Percentiles rank a stretch among this genome's conserved stretches.
These are phyloP conservation scores for Penaeus indicus DNA, from an alignment of 1,140 invertebrate species.

Conservation along the genomic window DNA sequence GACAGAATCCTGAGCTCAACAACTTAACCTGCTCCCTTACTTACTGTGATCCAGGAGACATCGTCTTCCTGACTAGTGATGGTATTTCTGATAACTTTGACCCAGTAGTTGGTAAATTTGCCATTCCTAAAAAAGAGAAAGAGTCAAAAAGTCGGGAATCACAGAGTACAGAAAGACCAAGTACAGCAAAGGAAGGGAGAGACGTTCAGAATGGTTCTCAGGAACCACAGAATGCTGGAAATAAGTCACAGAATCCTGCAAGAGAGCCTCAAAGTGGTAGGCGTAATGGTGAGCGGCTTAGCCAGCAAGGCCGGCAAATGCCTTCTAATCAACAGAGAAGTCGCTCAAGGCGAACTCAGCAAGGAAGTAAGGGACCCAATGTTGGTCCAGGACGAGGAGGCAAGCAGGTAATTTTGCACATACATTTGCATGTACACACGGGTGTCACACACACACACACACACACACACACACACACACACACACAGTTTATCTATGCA, in stretches of 20 bases:
- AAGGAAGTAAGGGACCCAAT: too few species aligned
- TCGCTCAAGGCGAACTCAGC: too few species aligned
- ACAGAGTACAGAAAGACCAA: conserved; percentile 15
- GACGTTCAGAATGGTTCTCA: not conserved
- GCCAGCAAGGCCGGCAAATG: too few species aligned
- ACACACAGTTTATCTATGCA: not conserved
- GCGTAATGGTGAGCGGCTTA: conserved; percentile 28
- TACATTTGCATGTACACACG: too few species aligned
- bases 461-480: too few species aligned
- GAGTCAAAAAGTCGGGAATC: conserved; percentile 15
- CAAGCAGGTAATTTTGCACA: too few species aligned
- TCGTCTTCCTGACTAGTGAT: conserved; percentile 91
- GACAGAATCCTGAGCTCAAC: conserved; percentile 88
- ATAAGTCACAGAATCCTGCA: conserved; percentile 1
- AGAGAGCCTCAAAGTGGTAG: conserved; percentile 25
- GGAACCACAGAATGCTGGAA: conserved; percentile 31
- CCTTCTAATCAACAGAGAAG: too few species aligned
- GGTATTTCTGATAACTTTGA: conserved; percentile 96
- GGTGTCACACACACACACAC: too few species aligned
- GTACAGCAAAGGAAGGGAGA: not conserved
- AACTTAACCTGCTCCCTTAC: conserved; percentile 93
- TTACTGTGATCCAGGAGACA: conserved; percentile 84
- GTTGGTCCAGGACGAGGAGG: too few species aligned
- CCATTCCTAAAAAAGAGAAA: conserved; percentile 73
- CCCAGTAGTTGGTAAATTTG: conserved; percentile 93